Base-by-base conservation (phyloP, 2,888 invertebrate genomes). In the Lymantria monacha region DNA sequence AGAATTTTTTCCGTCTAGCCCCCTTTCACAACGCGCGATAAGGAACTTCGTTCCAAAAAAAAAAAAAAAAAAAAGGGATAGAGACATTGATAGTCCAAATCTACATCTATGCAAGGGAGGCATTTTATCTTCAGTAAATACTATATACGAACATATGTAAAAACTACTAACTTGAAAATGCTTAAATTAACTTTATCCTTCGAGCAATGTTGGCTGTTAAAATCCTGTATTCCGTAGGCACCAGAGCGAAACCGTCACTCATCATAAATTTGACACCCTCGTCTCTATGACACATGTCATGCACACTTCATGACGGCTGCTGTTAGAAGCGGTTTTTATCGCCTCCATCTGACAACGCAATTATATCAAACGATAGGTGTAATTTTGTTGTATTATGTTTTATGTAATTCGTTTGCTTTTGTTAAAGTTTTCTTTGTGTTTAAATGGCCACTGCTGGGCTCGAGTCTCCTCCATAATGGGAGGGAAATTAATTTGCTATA, bases 221-320 rank as follows among this genome's bases (percentile, higher is more conserved):
- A 38, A 38, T n/a, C 7, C 15, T 15, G 11, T 41, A 41, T 15
- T 15, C 15, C 36, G 3, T 14, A 9, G n/a, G 10, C 12, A 36
- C 22, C 13, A 30, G 41, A 11, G 31, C 5, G 14, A 3, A 38
- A 13, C 37, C 14, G 44, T 42, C 30, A 48, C 48, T 36, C 44
- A 41, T 41, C 40, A 48, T 41, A 51, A 51, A 42, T 46, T 51
- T 43, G 38, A 36, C 47, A 42, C 46, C 38, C 37, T 46, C 42
- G 36, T 37, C 50, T 51, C 33, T 36, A 15, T 56, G 60, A 60
- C 61, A 63, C 42, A 9, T 62, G 66, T 53, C 63, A 57, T 10
- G 12, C 36, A 41, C 42, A 41, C 49, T 41, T 49, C 44, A 42
- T 53, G 64, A 64, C 64, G 63, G 53, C 31, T 62, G 63, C 31